A percentile compares a stretch with the other conserved stretches of the same genome.
Conservation (phyloP, 1,140 invertebrate species). For the Scaptomyza hsui region DNA sequence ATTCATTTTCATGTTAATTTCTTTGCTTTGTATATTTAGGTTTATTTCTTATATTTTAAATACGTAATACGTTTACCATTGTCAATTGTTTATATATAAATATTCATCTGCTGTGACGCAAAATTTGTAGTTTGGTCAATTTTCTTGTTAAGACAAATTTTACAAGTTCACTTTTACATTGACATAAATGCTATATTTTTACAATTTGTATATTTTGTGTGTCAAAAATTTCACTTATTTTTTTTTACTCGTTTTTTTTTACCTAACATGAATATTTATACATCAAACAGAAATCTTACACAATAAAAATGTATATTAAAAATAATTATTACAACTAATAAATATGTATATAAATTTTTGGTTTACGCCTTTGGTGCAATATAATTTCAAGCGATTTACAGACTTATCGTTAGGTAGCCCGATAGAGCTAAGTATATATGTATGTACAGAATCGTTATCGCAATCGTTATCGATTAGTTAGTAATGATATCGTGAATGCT, state of each 20-base stretch:
- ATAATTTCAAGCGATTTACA: conserved; percentile 46
- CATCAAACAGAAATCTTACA: too few relatives aligned
- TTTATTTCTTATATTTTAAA: neutral
- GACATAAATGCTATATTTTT: conserved; percentile 18
- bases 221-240: too few relatives aligned
- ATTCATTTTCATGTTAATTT: conserved; percentile 3
- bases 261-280: too few relatives aligned
- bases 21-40: neutral
- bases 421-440: conserved; percentile 48
- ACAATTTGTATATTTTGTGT: conserved; percentile 17
- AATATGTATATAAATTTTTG: conserved; percentile 34
- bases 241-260: neutral
- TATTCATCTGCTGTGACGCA: conserved; percentile 4
- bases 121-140: neutral
- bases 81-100: conserved; percentile 3
- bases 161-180: neutral
- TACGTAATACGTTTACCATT: conserved; percentile 1
- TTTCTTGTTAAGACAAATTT: neutral
- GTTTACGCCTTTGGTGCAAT: conserved; percentile 69
- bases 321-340: conserved; percentile 1
- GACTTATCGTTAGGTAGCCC: conserved; percentile 47
- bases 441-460: conserved; percentile 49
- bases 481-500: conserved; percentile 68
- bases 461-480: conserved; percentile 13
- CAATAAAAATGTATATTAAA: neutral